Conservation (phyloP, 2,113 vertebrate species). For the Panthera tigris region DNA sequence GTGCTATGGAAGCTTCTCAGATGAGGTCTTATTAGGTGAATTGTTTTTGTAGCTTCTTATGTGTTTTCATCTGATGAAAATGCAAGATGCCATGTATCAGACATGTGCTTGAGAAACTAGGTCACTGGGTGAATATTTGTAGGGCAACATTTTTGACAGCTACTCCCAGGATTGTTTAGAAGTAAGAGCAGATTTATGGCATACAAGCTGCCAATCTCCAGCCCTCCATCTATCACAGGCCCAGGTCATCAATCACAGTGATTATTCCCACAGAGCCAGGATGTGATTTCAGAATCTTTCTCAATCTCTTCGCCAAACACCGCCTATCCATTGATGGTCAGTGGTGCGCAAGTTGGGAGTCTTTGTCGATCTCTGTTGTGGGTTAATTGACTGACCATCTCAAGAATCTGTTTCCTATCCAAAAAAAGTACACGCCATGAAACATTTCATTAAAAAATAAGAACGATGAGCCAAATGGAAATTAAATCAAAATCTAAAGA, state of each 20-base stretch:
- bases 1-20: neutral
- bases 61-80: slow-evolving; percentile 31
- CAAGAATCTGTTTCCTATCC: neutral
- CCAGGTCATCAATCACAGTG: slow-evolving; percentile 39
- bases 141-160: slow-evolving; percentile 51
- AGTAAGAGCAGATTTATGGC: slow-evolving; percentile 23
- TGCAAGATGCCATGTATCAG: neutral
- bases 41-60: neutral
- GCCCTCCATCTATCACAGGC: neutral
- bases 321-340: neutral
- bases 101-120: slow-evolving; percentile 13
- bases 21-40: neutral
- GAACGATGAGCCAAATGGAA: neutral
- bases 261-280: neutral
- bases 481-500: neutral
- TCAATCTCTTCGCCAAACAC: neutral
- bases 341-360: neutral
- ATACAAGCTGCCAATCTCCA: neutral
- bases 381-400: neutral
- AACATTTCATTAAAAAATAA: neutral
- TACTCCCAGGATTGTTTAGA: slow-evolving; percentile 26
- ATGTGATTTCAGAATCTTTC: neutral
- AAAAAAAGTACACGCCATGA: neutral
- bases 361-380: neutral
- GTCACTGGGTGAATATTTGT: slow-evolving; percentile 64